Conservation (phyloP, 1,140 invertebrate genomes). For the Calycopis cecrops region DNA sequence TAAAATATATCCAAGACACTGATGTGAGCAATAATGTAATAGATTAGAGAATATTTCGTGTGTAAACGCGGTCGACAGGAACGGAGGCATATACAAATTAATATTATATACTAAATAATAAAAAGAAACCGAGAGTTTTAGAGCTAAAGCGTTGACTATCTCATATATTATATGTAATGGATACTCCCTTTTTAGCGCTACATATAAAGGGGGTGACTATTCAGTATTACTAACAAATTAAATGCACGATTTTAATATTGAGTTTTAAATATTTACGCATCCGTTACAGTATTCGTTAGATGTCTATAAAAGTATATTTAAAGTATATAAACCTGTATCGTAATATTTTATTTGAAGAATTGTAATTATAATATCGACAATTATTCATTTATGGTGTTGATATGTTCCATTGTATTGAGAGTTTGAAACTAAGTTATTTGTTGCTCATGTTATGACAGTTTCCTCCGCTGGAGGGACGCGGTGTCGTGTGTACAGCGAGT, state of each 20-base stretch:
- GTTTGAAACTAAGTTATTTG: not conserved
- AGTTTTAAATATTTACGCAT: too few species aligned
- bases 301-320: too few species aligned
- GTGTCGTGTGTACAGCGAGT: conserved; percentile 7
- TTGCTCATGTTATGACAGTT: conserved; percentile 2
- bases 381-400: too few species aligned
- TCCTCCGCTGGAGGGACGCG: conserved; percentile 2
- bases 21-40: conserved; percentile 12
- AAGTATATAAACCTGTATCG: too few species aligned
- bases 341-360: too few species aligned
- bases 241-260: too few species aligned
- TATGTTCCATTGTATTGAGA: not conserved
- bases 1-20: not conserved
- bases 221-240: not conserved
- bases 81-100: not conserved
- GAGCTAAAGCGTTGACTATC: not conserved
- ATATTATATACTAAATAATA: not conserved
- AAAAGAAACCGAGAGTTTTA: not conserved
- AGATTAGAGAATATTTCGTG: not conserved
- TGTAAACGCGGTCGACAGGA: not conserved
- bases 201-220: not conserved
- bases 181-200: not conserved
- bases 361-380: too few species aligned
- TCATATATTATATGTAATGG: not conserved
- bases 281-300: too few species aligned